Conservation (phyloP, 2,888 invertebrate genomes). For the Lampropteryx suffumata region DNA sequence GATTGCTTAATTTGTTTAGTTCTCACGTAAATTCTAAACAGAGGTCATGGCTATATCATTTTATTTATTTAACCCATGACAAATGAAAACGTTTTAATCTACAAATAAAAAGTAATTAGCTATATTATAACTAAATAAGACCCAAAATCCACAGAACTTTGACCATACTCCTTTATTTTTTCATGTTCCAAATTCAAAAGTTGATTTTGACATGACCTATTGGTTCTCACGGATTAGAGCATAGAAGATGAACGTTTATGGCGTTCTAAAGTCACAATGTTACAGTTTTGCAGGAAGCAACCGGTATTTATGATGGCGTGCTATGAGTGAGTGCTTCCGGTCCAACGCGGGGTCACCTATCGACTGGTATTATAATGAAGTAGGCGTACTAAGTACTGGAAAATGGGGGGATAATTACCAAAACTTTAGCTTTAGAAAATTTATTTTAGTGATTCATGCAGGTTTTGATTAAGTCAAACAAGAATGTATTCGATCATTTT, state of each 20-base stretch:
- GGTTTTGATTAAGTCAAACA: no score
- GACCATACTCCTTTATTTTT: no score
- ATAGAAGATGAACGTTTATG: slow-evolving; percentile 4
- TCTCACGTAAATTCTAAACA: slow-evolving; percentile 19
- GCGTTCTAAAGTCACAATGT: slow-evolving; percentile 31
- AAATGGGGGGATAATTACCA: background rate
- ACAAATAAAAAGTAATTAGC: no score
- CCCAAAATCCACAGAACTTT: no score
- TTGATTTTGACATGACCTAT: slow-evolving; percentile 9
- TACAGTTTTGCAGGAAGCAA: slow-evolving; percentile 58
- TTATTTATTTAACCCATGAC: no score
- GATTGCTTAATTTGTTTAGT: slow-evolving; percentile 33
- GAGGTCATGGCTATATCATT: background rate
- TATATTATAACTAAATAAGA: no score
- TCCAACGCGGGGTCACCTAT: slow-evolving; percentile 43
- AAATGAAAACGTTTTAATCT: no score
- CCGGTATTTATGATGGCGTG: slow-evolving; percentile 58
- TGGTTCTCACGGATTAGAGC: slow-evolving; percentile 22
- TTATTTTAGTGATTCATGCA: no score
- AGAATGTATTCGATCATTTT: no score
- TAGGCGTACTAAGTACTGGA: slow-evolving; percentile 14
- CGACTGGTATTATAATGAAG: slow-evolving; percentile 29
- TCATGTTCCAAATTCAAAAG: no score
- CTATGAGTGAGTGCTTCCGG: slow-evolving; percentile 66
- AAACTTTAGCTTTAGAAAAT: no score